Evolutionary conservation across 37 sponge, comb jelly and placozoan species (phyloP).

Genomic region (Chondrosia reniformis): DNA sequence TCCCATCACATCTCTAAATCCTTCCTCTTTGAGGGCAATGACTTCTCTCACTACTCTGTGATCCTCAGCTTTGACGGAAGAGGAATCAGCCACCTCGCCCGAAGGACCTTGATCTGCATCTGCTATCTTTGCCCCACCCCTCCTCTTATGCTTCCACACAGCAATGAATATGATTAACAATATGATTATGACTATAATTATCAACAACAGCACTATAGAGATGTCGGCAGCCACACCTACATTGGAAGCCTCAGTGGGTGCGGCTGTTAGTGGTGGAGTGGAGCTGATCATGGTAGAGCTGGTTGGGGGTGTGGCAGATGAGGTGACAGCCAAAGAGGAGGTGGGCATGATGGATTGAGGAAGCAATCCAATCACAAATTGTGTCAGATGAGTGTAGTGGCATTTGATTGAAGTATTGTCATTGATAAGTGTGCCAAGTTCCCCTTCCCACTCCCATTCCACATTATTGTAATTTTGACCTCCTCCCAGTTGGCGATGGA

Average conservation of each 20-base stretch:
- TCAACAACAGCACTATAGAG: conserved; percentile 19
- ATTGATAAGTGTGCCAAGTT: conserved; percentile 2
- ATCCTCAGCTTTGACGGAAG: background rate
- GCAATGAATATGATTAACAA: conserved; percentile 12
- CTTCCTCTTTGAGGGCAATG: conserved; percentile 39
- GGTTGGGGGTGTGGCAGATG: conserved; percentile 19
- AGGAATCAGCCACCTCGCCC: background rate
- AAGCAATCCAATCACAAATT: conserved; percentile 60
- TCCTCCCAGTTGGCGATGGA: conserved; percentile 49
- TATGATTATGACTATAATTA: conserved; percentile 22
- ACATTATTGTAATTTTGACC: background rate
- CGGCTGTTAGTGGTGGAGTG: background rate
- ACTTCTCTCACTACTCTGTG: conserved; percentile 36
- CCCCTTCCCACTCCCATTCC: conserved; percentile 41
- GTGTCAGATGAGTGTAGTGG: conserved; percentile 50
- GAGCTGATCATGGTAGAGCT: conserved; percentile 1
- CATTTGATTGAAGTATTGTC: conserved; percentile 22
- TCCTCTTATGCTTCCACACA: conserved; percentile 34
- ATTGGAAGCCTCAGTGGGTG: background rate
- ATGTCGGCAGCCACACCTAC: conserved; percentile 24
- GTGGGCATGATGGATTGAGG: conserved; percentile 45
- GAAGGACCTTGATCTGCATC: background rate
- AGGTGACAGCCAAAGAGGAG: background rate
- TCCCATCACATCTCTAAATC: conserved; percentile 39
- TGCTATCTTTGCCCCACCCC: background rate